Conservation (phyloP, 2,113 vertebrate species). For the Sus scrofa region T2T-Sscrofa CM000813.6:106125501-106126000, state of each 20-base stretch:
- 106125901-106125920: conserved; percentile 56
- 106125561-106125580: not conserved
- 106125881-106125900: conserved; percentile 51
- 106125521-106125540: not conserved
- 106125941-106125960: conserved; percentile 70
- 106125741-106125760: not conserved
- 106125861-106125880: conserved; percentile 72
- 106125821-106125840: conserved; percentile 67
- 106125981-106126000: conserved; percentile 44
- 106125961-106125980: conserved; percentile 49
- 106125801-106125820: conserved; percentile 68
- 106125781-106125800: conserved; percentile 10
- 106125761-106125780: conserved; percentile 25
- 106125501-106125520: not conserved
- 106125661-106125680: not conserved
- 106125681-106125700: not conserved
- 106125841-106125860: conserved; percentile 70
- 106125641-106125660: not conserved
- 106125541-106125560: not conserved
- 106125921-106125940: conserved; percentile 71
- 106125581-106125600: not conserved
- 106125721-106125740: conserved; percentile 13
- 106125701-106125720: not conserved
- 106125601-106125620: not conserved
- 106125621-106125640: not conserved